Percentiles rank a stretch among this genome's conserved stretches.
phyloP scores from a whole-genome alignment of 37 sponge, comb jelly and placozoan genomes.

The Geodia barretti region DNA sequence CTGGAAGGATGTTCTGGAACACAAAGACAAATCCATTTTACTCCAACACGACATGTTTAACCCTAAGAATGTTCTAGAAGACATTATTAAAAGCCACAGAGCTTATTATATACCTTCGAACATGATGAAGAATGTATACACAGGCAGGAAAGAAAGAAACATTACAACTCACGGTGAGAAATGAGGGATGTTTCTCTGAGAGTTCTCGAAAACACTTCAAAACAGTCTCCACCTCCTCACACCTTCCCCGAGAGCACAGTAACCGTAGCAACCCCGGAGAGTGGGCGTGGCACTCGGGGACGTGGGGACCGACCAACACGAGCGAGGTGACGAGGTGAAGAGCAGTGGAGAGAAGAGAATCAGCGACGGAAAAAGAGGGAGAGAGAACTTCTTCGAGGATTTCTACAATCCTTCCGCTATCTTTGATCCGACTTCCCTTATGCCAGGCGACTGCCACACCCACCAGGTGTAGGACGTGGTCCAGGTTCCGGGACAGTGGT shows the following conservation, averaged over 20 bases:
- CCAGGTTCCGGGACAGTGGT: background rate
- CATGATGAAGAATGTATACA: too few relatives aligned
- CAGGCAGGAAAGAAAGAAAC: background rate
- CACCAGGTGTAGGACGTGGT: slow-evolving; percentile 61
- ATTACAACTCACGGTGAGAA: background rate
- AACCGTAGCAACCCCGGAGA: background rate
- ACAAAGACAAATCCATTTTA: background rate
- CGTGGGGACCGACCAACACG: slow-evolving; percentile 30
- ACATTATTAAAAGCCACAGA: too few relatives aligned
- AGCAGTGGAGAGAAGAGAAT: slow-evolving; percentile 9
- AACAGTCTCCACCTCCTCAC: slow-evolving; percentile 16
- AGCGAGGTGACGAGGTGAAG: slow-evolving; percentile 54
- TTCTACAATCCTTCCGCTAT: slow-evolving; percentile 11
- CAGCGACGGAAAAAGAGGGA: background rate
- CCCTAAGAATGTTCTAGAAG: too few relatives aligned
- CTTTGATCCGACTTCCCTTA: slow-evolving; percentile 41
- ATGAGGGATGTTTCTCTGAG: background rate
- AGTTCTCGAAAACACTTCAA: slow-evolving; percentile 40
- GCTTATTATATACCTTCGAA: too few relatives aligned
- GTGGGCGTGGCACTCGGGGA: slow-evolving; percentile 14
- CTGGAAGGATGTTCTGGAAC: slow-evolving; percentile 11
- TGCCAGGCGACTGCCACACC: slow-evolving; percentile 75
- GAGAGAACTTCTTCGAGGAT: too few relatives aligned
- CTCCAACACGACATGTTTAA: background rate
- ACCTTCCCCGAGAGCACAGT: slow-evolving; percentile 7